Percentiles rank a stretch among this genome's conserved stretches.
Conservation (phyloP, 30 jellyfish, hydroid and myxozoan species). For the Aurelia sp. region DNA sequence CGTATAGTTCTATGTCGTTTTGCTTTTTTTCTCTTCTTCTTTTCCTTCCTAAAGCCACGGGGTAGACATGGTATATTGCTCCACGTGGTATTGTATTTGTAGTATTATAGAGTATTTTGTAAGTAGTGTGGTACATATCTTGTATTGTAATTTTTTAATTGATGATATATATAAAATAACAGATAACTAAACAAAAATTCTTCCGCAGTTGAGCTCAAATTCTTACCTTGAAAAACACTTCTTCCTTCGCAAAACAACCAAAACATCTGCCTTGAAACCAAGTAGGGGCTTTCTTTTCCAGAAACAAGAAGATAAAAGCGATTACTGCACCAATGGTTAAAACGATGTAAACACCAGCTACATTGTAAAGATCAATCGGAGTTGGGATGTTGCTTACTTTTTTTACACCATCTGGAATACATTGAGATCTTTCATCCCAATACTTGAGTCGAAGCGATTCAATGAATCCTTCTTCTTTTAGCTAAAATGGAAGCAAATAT, state of each 20-base stretch:
- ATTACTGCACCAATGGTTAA: conserved; percentile 78
- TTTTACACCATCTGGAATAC: conserved; percentile 60
- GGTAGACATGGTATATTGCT: too few relatives aligned
- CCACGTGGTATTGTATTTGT: too few relatives aligned
- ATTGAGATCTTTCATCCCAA: conserved; percentile 90
- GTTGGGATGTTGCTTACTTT: conserved; percentile 39
- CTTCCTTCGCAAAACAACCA: conserved; percentile 67
- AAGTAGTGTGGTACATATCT: too few relatives aligned
- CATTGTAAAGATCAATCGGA: conserved; percentile 63
- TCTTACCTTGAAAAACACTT: conserved; percentile 35
- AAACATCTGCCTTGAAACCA: conserved; percentile 79
- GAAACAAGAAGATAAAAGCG: conserved; percentile 55
- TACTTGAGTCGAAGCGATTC: conserved; percentile 77
- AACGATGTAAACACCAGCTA: conserved; percentile 88
- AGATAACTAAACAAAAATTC: neutral
- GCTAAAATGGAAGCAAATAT: conserved; percentile 5
- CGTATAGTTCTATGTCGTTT: too few relatives aligned
- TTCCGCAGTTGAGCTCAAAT: neutral
- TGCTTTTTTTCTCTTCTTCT: too few relatives aligned
- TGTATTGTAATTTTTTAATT: too few relatives aligned
- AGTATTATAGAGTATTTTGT: too few relatives aligned
- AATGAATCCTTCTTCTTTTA: conserved; percentile 84
- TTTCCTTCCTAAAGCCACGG: too few relatives aligned
- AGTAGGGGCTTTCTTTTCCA: conserved; percentile 60
- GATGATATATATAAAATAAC: too few relatives aligned